Evolutionary conservation across 2,888 invertebrate genomes (phyloP).

Genomic region (Marronus borbonicus): DNA sequence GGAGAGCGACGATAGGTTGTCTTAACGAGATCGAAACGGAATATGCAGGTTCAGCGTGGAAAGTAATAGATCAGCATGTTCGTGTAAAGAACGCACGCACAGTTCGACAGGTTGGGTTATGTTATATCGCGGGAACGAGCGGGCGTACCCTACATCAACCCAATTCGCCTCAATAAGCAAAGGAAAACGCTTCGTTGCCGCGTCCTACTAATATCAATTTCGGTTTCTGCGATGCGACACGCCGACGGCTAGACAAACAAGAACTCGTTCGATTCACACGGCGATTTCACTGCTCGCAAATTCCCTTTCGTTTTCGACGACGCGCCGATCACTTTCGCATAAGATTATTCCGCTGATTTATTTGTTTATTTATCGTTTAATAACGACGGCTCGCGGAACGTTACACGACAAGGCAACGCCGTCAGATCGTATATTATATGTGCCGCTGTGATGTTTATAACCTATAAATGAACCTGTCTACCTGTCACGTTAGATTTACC

Average conservation of each 20-base stretch:
- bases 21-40: background rate
- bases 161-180: constrained; percentile 53
- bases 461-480: constrained; percentile 51
- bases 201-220: constrained; percentile 59
- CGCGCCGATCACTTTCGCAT: constrained; percentile 54
- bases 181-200: constrained; percentile 57
- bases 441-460: constrained; percentile 50
- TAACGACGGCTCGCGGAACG: constrained; percentile 7
- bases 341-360: background rate
- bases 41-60: background rate
- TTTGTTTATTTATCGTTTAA: constrained; percentile 28
- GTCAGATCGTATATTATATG: constrained; percentile 42
- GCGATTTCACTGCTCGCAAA: constrained; percentile 50
- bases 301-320: constrained; percentile 52
- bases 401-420: constrained; percentile 3
- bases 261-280: constrained; percentile 46
- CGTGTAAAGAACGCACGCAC: background rate
- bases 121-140: constrained; percentile 52
- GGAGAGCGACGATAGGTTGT: constrained; percentile 29
- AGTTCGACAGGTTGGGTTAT: constrained; percentile 48
- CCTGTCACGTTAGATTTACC: constrained; percentile 70
- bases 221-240: constrained; percentile 43
- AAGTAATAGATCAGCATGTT: background rate
- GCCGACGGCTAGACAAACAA: constrained; percentile 52
- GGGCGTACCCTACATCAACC: constrained; percentile 68